A percentile compares a stretch with the other conserved stretches of the same genome.
phyloP scores from a whole-genome alignment of 2,113 vertebrate species.

The Reinhardtius hippoglossoides region DNA sequence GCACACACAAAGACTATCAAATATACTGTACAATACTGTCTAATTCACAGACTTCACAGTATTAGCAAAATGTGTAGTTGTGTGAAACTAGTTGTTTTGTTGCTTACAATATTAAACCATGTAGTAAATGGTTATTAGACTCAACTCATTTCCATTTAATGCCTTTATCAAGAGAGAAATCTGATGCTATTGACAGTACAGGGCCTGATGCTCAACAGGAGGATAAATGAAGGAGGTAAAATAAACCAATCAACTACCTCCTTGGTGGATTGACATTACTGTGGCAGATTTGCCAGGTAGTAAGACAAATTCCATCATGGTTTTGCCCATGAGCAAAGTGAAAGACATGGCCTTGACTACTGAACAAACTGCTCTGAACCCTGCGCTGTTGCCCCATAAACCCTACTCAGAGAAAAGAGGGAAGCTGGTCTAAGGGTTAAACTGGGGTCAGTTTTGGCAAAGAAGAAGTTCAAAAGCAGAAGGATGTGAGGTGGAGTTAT shows the following conservation, averaged over 20 bases:
- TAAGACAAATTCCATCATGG: background rate
- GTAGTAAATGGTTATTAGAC: background rate
- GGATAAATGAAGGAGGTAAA: too few species aligned
- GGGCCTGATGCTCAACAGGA: background rate
- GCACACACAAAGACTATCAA: conserved; percentile 31
- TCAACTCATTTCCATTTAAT: background rate
- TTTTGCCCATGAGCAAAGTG: background rate
- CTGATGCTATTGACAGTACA: background rate
- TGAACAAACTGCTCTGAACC: conserved; percentile 1
- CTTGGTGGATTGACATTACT: background rate
- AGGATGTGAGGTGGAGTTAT: conserved; percentile 64
- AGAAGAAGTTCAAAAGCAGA: conserved; percentile 75
- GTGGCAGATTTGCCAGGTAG: background rate
- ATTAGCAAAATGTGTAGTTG: conserved; percentile 30
- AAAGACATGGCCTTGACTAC: background rate
- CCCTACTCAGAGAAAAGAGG: conserved; percentile 13
- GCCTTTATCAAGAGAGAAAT: background rate
- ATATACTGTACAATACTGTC: conserved; percentile 15
- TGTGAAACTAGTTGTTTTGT: background rate
- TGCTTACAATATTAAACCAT: background rate
- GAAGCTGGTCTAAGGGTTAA: conserved; percentile 56
- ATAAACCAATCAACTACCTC: background rate
- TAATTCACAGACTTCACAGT: conserved; percentile 2
- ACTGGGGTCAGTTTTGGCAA: conserved; percentile 44
- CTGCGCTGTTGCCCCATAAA: conserved; percentile 20